Evolutionary conservation across 2,888 invertebrate species (phyloP), one percentile per base, ranked within the genome.

Genomic region (Apomyelois bistriatella): DNA sequence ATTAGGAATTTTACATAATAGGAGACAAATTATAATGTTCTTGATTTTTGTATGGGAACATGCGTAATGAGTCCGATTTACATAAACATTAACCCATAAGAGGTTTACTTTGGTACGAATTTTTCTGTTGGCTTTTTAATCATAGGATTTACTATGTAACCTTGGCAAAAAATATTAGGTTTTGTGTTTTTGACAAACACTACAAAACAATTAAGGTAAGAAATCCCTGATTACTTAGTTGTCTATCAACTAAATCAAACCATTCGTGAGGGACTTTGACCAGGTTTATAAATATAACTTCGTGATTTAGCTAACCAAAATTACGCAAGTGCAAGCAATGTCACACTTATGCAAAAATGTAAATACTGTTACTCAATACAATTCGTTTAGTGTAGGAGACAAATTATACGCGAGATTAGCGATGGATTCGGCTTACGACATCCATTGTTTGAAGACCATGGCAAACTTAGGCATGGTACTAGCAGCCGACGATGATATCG

Each of bases 1-100:
- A 6, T 5, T 38, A n/a, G n/a, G n/a, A n/a, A n/a, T n/a, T n/a
- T n/a, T n/a, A n/a, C n/a, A n/a, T n/a, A n/a, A n/a, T 86, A 84
- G 86, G 86, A 78, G 83, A 81, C 67, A 71, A 73, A 76, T 76
- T 79, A 79, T 79, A 66, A 66, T 56, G 59, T 58, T 69, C 72
- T 71, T 69, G 68, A 58, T 16, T 48, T 40, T 40, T 52, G 13
- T 38, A 32, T 58, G 47, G 56, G 58, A 58, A 36, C 62, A 62
- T 65, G 64, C n/a, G 16, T 52, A 51, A 51, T 51, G 35, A 37
- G 28, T 4, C 16, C 15, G n/a, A 51, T 51, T 51, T 51, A 42
- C 51, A 32, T 42, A 17, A 42, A 12, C 9, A 22, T 36, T 28
- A 12, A 2, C 22, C 7, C 38, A 10, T 28, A 49, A 38, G 13